phyloP scores from a whole-genome alignment of 2,113 vertebrate genomes.

The Ailuropoda melanoleuca region DNA sequence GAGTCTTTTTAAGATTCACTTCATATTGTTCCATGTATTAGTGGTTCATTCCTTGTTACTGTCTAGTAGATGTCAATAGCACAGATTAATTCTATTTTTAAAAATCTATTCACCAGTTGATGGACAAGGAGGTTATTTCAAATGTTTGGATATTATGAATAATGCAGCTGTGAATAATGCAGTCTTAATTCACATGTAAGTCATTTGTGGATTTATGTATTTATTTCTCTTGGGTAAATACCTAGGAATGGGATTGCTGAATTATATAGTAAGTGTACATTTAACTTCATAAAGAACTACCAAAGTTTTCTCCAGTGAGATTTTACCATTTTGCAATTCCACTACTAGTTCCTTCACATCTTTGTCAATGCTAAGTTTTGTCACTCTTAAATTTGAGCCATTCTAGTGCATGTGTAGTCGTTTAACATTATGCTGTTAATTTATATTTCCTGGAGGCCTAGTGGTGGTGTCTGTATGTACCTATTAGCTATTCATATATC shows the following conservation, averaged over 20 bases:
- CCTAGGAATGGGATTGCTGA: not conserved
- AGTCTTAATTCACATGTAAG: not conserved
- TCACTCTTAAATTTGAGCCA: not conserved
- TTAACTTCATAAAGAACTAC: not conserved
- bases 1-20: not conserved
- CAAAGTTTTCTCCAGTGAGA: not conserved
- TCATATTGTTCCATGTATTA: not conserved
- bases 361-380: not conserved
- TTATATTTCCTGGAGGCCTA: not conserved
- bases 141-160: not conserved
- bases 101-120: not conserved
- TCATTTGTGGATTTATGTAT: not conserved
- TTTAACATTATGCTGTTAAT: not conserved
- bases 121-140: not conserved
- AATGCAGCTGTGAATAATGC: not conserved
- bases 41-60: not conserved
- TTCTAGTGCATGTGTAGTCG: not conserved
- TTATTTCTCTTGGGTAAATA: not conserved
- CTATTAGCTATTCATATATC: not conserved
- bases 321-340: not conserved
- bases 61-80: not conserved
- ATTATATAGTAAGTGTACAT: not conserved
- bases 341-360: not conserved
- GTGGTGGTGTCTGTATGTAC: not conserved
- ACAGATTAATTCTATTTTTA: not conserved